Percentiles rank a stretch among this genome's conserved stretches.
phyloP scores from a whole-genome alignment of 92 coral and sea anemone species.

The Heliopora coerulea region DNA sequence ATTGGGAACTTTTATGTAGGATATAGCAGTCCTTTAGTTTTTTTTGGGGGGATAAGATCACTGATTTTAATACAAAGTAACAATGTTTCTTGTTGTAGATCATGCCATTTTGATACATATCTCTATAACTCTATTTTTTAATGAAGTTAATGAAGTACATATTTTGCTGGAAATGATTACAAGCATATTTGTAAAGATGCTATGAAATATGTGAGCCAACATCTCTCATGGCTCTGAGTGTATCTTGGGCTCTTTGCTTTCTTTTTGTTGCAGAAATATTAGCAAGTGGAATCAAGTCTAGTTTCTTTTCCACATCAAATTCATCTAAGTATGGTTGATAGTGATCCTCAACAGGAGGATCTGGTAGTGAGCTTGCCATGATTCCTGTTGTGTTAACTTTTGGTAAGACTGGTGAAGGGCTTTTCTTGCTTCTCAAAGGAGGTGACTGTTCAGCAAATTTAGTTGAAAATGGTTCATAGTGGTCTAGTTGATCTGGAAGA shows the following conservation, averaged over 20 bases:
- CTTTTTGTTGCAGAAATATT: constrained; percentile 79
- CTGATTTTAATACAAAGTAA: too few species aligned
- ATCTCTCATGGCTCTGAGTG: constrained; percentile 28
- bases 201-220: neutral
- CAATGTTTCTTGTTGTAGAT: too few species aligned
- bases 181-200: neutral
- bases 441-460: constrained; percentile 49
- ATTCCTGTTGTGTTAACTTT: constrained; percentile 19
- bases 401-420: constrained; percentile 51
- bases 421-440: constrained; percentile 59
- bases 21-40: too few species aligned
- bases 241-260: constrained; percentile 67
- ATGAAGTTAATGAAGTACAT: too few species aligned
- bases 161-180: too few species aligned
- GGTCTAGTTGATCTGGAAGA: constrained; percentile 71
- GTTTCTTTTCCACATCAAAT: constrained; percentile 75
- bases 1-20: too few species aligned
- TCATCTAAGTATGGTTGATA: constrained; percentile 40
- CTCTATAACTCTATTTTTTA: too few species aligned
- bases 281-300: constrained; percentile 88
- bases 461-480: constrained; percentile 80
- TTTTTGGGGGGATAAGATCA: too few species aligned
- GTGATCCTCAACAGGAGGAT: constrained; percentile 64
- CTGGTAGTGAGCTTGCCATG: constrained; percentile 49
- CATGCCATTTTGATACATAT: too few species aligned